Conservation (phyloP, 2,888 invertebrate genomes). For the Deilephila elpenor region DNA sequence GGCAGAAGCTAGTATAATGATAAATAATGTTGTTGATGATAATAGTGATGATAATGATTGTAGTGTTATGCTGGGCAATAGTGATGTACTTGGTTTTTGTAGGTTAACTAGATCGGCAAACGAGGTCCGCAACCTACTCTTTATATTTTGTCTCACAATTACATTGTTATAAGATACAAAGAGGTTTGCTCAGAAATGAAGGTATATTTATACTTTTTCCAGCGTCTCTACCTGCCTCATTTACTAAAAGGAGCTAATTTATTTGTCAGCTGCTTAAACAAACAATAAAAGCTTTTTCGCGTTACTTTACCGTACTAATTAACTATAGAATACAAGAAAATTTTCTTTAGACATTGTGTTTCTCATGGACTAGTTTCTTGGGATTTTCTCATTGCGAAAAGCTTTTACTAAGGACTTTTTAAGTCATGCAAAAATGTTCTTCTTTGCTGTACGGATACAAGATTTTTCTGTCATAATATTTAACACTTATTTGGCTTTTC, state of each 20-base stretch:
- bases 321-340: constrained; percentile 6
- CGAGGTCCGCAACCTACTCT: too few species aligned
- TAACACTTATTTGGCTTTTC: too few species aligned
- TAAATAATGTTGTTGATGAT: too few species aligned
- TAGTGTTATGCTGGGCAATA: too few species aligned
- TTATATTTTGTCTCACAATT: neutral
- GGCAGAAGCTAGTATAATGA: too few species aligned
- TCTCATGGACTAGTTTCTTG: constrained; percentile 4
- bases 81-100: too few species aligned
- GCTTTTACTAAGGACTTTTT: neutral
- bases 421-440: neutral
- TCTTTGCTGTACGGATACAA: neutral
- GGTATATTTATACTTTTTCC: neutral
- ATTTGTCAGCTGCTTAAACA: constrained; percentile 21
- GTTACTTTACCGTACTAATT: constrained; percentile 24
- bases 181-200: neutral
- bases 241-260: constrained; percentile 9
- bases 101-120: too few species aligned
- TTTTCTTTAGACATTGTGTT: constrained; percentile 15
- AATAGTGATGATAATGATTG: too few species aligned
- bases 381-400: constrained; percentile 15
- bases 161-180: neutral
- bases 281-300: constrained; percentile 25
- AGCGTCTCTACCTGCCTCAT: neutral
- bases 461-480: too few species aligned